phyloP scores from a whole-genome alignment of 2,113 vertebrate species.

The Murina feae region DNA sequence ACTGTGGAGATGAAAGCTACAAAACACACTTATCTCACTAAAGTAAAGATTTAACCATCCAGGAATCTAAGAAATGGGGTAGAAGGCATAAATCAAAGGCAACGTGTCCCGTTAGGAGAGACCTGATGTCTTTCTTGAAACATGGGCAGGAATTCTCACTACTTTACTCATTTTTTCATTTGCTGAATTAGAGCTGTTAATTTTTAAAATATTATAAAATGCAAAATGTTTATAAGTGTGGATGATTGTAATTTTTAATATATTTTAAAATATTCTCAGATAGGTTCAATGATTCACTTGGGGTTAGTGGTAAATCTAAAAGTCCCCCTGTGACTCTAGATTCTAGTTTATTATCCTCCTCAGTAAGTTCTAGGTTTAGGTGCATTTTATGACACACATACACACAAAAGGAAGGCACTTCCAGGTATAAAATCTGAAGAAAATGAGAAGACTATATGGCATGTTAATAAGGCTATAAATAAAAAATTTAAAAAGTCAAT shows the following conservation, averaged over 20 bases:
- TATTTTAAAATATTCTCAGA: background rate
- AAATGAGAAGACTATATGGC: background rate
- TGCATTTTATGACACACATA: background rate
- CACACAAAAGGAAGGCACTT: background rate
- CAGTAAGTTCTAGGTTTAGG: background rate
- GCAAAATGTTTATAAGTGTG: background rate
- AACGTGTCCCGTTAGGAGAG: background rate
- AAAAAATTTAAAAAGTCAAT: background rate
- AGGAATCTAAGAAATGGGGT: background rate
- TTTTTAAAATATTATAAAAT: conserved; percentile 4
- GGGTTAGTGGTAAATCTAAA: background rate
- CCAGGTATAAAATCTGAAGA: background rate
- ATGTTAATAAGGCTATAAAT: background rate
- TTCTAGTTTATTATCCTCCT: background rate
- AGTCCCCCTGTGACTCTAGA: background rate
- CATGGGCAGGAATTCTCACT: background rate
- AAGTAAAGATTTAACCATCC: background rate
- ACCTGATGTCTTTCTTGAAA: background rate
- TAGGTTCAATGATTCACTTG: background rate
- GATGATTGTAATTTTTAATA: background rate
- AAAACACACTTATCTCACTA: background rate
- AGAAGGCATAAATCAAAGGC: background rate
- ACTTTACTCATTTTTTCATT: background rate
- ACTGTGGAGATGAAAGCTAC: background rate
- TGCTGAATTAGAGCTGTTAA: background rate